A percentile compares a stretch with the other conserved stretches of the same genome.
These are phyloP conservation scores for Drosophila nebulosa DNA, from an alignment of 1,140 invertebrate species.

Conservation along the genomic window DNA sequence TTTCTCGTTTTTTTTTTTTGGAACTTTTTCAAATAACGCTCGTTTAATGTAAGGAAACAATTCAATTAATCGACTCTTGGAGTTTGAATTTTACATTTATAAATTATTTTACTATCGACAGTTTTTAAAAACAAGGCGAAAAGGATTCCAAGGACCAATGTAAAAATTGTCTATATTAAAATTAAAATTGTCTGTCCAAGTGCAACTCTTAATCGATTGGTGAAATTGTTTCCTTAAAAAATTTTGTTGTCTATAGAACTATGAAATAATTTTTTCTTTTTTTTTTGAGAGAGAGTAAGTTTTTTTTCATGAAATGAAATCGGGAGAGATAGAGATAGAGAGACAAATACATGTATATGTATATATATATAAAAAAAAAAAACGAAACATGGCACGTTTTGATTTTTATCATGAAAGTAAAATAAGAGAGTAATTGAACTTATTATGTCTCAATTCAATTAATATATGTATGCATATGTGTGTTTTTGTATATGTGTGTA, in stretches of 20 bases:
- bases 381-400: conserved; percentile 8
- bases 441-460: background rate
- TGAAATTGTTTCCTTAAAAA: conserved; percentile 12
- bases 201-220: conserved; percentile 17
- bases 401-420: background rate
- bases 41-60: background rate
- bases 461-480: conserved; percentile 17
- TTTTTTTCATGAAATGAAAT: background rate
- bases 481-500: conserved; percentile 29
- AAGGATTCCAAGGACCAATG: too few species aligned
- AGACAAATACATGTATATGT: background rate
- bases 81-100: background rate
- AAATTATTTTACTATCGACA: background rate
- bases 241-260: conserved; percentile 40
- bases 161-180: too few species aligned
- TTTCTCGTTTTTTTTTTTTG: conserved; percentile 26
- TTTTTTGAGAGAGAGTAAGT: conserved; percentile 31
- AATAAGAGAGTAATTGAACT: background rate
- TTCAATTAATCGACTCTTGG: background rate
- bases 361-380: background rate
- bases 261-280: conserved; percentile 15
- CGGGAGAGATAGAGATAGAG: background rate
- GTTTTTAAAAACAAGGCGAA: too few species aligned
- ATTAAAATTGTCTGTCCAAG: too few species aligned
- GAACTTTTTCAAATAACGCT: conserved; percentile 74